A percentile compares a stretch with the other conserved stretches of the same genome.
Conservation (phyloP, 2,888 invertebrate genomes). For the Morpho achilles region DNA sequence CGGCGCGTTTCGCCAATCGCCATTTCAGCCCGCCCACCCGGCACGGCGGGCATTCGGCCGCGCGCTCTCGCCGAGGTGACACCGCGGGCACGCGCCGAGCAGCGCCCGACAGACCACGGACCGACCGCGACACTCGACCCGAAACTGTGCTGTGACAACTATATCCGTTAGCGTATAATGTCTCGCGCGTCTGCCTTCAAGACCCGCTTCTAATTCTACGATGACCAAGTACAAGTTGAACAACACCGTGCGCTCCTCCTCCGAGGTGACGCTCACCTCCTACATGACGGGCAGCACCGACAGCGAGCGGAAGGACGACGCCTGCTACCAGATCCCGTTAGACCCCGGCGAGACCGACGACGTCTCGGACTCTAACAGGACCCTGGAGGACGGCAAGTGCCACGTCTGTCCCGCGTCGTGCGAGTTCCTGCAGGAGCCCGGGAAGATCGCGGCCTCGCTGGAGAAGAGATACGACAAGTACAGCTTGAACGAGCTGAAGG, state of each 20-base stretch:
- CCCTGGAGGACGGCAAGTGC: constrained; percentile 46
- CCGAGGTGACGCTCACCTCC: constrained; percentile 70
- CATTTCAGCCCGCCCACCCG: background rate
- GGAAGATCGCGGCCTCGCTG: constrained; percentile 50
- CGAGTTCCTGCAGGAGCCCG: constrained; percentile 49
- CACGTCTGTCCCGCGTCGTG: constrained; percentile 56
- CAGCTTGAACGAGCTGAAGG: constrained; percentile 63
- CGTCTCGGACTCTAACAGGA: constrained; percentile 48
- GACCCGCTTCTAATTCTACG: constrained; percentile 50
- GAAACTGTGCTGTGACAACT: constrained; percentile 17
- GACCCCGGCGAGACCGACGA: constrained; percentile 59
- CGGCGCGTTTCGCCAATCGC: constrained; percentile 5
- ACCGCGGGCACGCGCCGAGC: constrained; percentile 13
- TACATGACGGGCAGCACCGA: constrained; percentile 56
- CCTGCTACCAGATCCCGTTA: constrained; percentile 40
- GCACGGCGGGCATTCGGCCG: constrained; percentile 23
- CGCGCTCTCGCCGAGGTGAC: constrained; percentile 25
- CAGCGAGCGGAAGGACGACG: constrained; percentile 38
- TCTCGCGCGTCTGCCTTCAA: constrained; percentile 59
- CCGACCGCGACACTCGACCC: constrained; percentile 13
- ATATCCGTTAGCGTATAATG: constrained; percentile 41
- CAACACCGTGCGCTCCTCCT: constrained; percentile 56
- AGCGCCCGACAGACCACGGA: constrained; percentile 1
- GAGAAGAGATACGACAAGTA: constrained; percentile 54
- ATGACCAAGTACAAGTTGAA: constrained; percentile 80